Conservation (phyloP, 92 coral and sea anemone species). For the Blastomussa wellsi region DNA sequence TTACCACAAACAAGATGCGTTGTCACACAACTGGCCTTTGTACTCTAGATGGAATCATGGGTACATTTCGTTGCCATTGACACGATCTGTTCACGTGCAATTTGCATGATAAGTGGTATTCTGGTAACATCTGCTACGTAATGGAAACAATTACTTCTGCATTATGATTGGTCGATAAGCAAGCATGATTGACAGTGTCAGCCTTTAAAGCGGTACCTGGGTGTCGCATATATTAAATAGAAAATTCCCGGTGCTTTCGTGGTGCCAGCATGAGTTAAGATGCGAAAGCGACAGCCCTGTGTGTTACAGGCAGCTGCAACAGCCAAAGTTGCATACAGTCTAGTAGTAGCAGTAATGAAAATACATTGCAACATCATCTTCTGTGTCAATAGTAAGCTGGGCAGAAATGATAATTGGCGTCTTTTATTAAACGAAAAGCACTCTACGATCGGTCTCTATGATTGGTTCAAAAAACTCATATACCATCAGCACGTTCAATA, state of each 20-base stretch:
- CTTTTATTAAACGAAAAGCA: neutral
- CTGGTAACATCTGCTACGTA: slow-evolving; percentile 28
- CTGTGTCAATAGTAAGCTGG: neutral
- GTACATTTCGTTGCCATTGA: slow-evolving; percentile 15
- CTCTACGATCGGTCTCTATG: neutral
- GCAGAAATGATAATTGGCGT: neutral
- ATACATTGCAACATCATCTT: neutral
- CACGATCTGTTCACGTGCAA: slow-evolving; percentile 37
- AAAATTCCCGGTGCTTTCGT: neutral
- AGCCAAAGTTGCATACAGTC: neutral
- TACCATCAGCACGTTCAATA: neutral
- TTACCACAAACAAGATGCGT: neutral
- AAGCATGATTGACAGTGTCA: slow-evolving; percentile 7
- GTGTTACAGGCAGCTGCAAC: neutral
- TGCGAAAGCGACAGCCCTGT: neutral
- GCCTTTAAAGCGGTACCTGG: neutral
- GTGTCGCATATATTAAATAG: neutral
- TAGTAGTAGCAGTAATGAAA: neutral
- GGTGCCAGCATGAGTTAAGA: neutral
- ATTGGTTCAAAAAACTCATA: neutral
- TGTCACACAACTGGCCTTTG: slow-evolving; percentile 16
- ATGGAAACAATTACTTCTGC: neutral
- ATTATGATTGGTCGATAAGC: slow-evolving; percentile 7
- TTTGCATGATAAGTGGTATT: slow-evolving; percentile 10
- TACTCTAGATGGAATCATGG: slow-evolving; percentile 35